Percentiles rank a stretch among this genome's conserved stretches.
Conservation (phyloP, 2,888 invertebrate species). For the Augiades crinisus region DNA sequence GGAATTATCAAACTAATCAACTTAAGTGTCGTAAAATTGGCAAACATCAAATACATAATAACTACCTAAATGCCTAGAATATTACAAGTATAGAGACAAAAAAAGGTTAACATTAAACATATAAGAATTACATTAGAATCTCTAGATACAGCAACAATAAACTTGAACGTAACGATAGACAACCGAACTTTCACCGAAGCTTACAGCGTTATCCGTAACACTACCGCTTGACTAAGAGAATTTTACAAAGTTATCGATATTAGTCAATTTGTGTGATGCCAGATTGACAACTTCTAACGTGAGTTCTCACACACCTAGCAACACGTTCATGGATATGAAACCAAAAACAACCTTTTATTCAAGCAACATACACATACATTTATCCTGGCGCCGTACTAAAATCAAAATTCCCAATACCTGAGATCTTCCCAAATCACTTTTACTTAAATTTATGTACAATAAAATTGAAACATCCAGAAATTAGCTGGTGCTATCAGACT, state of each 20-base stretch:
- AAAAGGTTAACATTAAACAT: slow-evolving; percentile 17
- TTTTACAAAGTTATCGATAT: slow-evolving; percentile 35
- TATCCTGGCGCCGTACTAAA: not conserved
- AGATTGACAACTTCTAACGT: not conserved
- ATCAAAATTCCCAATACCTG: slow-evolving; percentile 23
- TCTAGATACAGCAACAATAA: slow-evolving; percentile 38
- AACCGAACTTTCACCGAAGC: slow-evolving; percentile 36
- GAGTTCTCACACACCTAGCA: not conserved
- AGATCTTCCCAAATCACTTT: slow-evolving; percentile 29
- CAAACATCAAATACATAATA: slow-evolving; percentile 10
- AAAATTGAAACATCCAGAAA: slow-evolving; percentile 41
- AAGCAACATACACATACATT: not conserved
- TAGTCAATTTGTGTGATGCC: slow-evolving; percentile 25
- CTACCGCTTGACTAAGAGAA: slow-evolving; percentile 32
- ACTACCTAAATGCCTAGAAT: slow-evolving; percentile 12
- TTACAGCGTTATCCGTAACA: slow-evolving; percentile 29
- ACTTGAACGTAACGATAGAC: slow-evolving; percentile 34
- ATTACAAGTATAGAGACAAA: slow-evolving; percentile 13
- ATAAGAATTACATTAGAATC: slow-evolving; percentile 38
- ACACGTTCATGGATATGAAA: not conserved
- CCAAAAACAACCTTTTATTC: not conserved
- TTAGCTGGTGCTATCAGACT: slow-evolving; percentile 70
- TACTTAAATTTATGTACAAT: slow-evolving; percentile 46
- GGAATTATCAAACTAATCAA: too few species aligned
- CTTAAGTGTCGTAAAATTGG: slow-evolving; percentile 3